Evolutionary conservation across 2,113 vertebrate species (phyloP).

Genomic region (Eublepharis macularius): DNA sequence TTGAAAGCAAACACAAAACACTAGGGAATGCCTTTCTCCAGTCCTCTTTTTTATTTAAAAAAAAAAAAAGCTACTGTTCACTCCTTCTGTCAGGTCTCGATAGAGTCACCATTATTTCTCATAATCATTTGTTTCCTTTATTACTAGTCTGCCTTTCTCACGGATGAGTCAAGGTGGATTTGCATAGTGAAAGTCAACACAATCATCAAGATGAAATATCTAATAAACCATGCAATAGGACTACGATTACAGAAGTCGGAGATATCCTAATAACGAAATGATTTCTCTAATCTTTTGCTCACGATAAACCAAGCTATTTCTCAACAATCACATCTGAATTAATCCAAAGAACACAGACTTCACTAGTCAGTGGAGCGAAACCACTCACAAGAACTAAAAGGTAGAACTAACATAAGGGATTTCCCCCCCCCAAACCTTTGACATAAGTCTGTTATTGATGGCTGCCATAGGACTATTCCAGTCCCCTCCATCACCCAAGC

Average conservation of each 20-base stretch:
- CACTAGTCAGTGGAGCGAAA: not conserved
- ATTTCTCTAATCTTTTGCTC: constrained; percentile 54
- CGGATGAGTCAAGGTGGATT: too few relatives aligned
- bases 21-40: constrained; percentile 18
- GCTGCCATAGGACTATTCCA: not conserved
- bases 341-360: not conserved
- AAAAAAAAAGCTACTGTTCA: not conserved
- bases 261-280: constrained; percentile 10
- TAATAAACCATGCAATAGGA: too few relatives aligned
- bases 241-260: too few relatives aligned
- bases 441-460: constrained; percentile 17
- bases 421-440: not conserved
- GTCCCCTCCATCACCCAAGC: constrained; percentile 10
- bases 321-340: not conserved
- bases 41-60: constrained; percentile 23
- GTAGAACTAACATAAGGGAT: not conserved
- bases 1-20: too few relatives aligned
- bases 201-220: too few relatives aligned
- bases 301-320: not conserved
- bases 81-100: constrained; percentile 19
- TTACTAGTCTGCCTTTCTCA: too few relatives aligned
- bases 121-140: too few relatives aligned
- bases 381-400: not conserved
- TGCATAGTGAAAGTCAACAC: too few relatives aligned
- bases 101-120: constrained; percentile 42